These are phyloP conservation scores for Lepilemur ruficaudatus DNA, from an alignment of 2,797 vertebrate genomes.

Conservation along the genomic window DNA sequence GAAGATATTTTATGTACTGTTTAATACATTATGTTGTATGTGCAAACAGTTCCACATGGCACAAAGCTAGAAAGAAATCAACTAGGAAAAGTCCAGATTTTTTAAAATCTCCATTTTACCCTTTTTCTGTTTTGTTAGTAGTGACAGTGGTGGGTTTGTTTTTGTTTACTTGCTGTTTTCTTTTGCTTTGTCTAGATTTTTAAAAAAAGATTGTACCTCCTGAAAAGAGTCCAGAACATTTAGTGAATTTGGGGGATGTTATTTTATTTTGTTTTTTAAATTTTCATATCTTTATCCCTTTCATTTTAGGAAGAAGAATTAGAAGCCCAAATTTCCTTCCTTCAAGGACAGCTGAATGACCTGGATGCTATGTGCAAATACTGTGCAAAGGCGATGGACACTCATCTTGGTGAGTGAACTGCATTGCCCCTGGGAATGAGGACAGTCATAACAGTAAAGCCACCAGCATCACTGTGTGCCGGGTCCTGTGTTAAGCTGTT, in stretches of 20 bases:
- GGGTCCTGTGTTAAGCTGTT: background rate
- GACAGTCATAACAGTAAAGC: fast-evolving
- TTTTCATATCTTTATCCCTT: conserved; percentile 25
- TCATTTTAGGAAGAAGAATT: conserved; percentile 93
- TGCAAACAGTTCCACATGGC: background rate
- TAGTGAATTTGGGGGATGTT: conserved; percentile 4
- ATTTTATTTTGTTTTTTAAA: background rate
- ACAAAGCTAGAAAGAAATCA: background rate
- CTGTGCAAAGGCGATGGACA: conserved; percentile 97
- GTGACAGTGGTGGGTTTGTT: background rate
- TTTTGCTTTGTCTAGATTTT: background rate
- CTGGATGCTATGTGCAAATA: conserved; percentile 99
- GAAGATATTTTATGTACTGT: background rate
- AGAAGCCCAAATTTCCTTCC: conserved; percentile 96
- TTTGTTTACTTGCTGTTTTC: background rate
- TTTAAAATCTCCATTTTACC: background rate
- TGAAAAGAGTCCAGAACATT: background rate
- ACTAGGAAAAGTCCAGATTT: background rate
- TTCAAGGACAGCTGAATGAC: conserved; percentile 98
- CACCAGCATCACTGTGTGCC: background rate
- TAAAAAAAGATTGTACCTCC: background rate
- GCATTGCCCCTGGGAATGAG: background rate
- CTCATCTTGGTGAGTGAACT: conserved; percentile 93
- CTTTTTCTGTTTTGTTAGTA: background rate
- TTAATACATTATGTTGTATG: background rate